A percentile compares a stretch with the other conserved stretches of the same genome.
Conservation (phyloP, 2,797 vertebrate genomes). For the Simalia tracyae region DNA sequence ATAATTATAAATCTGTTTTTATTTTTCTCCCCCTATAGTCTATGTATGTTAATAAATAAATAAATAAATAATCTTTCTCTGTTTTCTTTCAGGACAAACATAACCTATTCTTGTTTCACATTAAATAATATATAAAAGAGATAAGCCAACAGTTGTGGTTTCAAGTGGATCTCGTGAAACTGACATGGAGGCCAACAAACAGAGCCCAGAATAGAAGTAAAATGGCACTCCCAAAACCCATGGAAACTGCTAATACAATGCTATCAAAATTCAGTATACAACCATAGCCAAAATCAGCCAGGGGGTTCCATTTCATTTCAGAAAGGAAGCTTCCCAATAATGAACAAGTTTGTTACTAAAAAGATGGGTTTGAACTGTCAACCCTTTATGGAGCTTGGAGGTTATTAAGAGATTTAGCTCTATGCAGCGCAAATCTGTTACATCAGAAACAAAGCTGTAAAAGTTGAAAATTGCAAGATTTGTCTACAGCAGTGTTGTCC, state of each 20-base stretch:
- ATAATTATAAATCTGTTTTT: not conserved
- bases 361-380: not conserved
- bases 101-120: not conserved
- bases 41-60: too few relatives aligned
- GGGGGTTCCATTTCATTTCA: too few relatives aligned
- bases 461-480: not conserved
- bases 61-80: not conserved
- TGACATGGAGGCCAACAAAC: not conserved
- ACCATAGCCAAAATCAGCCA: not conserved
- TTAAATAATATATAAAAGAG: not conserved
- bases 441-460: not conserved
- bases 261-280: not conserved
- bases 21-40: too few relatives aligned
- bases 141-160: not conserved
- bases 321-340: not conserved
- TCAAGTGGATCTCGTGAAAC: not conserved
- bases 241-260: not conserved
- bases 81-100: conserved; percentile 4
- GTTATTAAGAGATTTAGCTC: not conserved
- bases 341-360: not conserved
- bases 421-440: not conserved
- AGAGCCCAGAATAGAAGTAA: not conserved
- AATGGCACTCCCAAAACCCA: not conserved
- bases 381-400: not conserved
- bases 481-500: too few relatives aligned